These are phyloP conservation scores for Noctua pronuba DNA, from an alignment of 2,888 invertebrate genomes.

Conservation along the genomic window DNA sequence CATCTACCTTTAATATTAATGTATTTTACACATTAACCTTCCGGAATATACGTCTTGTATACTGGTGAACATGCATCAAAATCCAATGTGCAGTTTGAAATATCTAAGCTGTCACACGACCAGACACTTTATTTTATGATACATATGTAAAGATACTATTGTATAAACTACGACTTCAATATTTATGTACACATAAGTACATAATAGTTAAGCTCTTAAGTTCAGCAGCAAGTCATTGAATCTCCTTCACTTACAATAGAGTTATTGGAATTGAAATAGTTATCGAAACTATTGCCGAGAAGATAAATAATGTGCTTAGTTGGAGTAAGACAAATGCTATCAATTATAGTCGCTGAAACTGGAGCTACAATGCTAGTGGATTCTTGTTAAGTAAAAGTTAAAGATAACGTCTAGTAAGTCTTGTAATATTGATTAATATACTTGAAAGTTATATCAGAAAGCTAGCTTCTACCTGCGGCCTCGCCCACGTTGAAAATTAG, in stretches of 20 bases:
- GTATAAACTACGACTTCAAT: slow-evolving; percentile 1
- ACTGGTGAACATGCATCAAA: background rate
- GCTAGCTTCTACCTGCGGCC: background rate
- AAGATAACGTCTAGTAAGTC: slow-evolving; percentile 37
- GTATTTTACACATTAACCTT: background rate
- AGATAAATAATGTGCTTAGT: slow-evolving; percentile 67
- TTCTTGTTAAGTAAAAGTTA: slow-evolving; percentile 49
- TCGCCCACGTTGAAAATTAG: background rate
- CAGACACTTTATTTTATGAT: background rate
- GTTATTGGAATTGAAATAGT: slow-evolving; percentile 69
- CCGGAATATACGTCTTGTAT: background rate
- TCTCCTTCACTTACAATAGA: slow-evolving; percentile 63
- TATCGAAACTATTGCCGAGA: slow-evolving; percentile 65
- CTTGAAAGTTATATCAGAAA: slow-evolving; percentile 6
- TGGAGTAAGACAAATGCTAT: slow-evolving; percentile 59
- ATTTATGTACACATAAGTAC: slow-evolving; percentile 21
- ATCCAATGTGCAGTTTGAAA: background rate
- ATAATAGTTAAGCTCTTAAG: slow-evolving; percentile 42
- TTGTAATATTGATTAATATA: slow-evolving; percentile 34
- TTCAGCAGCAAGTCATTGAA: slow-evolving; percentile 55
- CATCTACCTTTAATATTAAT: background rate
- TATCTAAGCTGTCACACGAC: background rate
- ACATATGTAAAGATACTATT: background rate
- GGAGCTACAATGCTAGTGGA: slow-evolving; percentile 35
- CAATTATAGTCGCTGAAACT: slow-evolving; percentile 50